Conservation (phyloP, 2,113 vertebrate genomes). For the Vidua chalybeata region DNA sequence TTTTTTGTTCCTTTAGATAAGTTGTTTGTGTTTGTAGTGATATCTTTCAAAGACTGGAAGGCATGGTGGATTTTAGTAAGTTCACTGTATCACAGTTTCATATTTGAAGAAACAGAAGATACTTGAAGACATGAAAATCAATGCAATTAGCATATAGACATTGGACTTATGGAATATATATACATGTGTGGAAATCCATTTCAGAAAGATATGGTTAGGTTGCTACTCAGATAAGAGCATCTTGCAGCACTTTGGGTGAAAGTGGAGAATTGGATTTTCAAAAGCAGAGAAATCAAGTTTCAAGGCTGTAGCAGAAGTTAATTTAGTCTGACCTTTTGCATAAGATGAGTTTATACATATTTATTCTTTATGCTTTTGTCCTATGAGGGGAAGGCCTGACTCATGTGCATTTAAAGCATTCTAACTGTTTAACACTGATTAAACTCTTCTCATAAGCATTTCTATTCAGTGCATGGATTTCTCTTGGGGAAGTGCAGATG, state of each 20-base stretch:
- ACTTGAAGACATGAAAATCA: background rate
- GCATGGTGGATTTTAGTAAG: background rate
- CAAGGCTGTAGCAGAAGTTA: conserved; percentile 1
- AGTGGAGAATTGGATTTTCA: background rate
- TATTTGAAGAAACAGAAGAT: background rate
- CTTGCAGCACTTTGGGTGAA: background rate
- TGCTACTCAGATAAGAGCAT: background rate
- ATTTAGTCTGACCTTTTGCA: conserved; percentile 1
- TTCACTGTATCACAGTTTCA: background rate
- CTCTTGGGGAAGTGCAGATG: background rate
- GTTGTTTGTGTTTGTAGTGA: background rate
- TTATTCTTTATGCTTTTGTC: conserved; percentile 11
- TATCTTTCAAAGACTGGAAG: background rate
- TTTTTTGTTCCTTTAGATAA: background rate
- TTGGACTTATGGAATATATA: background rate
- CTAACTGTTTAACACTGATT: background rate
- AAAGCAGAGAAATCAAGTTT: conserved; percentile 7
- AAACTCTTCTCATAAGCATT: conserved; percentile 4
- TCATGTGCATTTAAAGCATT: conserved; percentile 13
- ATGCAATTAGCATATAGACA: background rate
- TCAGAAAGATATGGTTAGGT: background rate
- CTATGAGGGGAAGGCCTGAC: background rate
- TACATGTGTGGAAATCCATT: background rate
- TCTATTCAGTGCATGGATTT: background rate
- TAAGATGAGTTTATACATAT: background rate